These are phyloP conservation scores for Tetragonula clypearis DNA, from an alignment of 1,140 invertebrate species.

Conservation along the genomic window DNA sequence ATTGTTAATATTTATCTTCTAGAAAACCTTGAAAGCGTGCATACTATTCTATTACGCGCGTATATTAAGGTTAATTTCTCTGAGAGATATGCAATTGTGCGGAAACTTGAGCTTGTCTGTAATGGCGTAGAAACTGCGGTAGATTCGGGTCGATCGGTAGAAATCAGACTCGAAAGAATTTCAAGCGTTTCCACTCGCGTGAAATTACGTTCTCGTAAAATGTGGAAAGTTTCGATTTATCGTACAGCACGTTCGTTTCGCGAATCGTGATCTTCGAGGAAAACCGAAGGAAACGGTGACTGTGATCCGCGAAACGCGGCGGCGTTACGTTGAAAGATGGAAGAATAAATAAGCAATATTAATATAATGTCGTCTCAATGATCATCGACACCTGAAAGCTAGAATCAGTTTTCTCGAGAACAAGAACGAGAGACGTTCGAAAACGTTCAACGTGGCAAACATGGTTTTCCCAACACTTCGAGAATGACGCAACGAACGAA, in stretches of 20 bases:
- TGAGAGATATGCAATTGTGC: too few relatives aligned
- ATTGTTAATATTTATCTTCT: too few relatives aligned
- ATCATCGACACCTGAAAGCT: too few relatives aligned
- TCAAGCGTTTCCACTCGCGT: constrained; percentile 8
- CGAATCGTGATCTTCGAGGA: background rate
- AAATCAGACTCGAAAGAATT: background rate
- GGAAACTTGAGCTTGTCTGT: background rate
- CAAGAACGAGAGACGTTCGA: too few relatives aligned
- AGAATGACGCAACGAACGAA: background rate
- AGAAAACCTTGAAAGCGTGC: too few relatives aligned
- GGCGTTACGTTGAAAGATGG: too few relatives aligned
- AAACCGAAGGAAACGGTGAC: constrained; percentile 3
- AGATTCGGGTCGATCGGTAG: background rate
- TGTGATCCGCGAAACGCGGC: background rate
- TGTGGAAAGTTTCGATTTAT: constrained; percentile 32
- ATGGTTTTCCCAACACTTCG: background rate
- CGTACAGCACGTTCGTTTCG: background rate
- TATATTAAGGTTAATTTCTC: constrained; percentile 6
- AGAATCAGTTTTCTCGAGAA: too few relatives aligned
- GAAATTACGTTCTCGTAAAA: constrained; percentile 34
- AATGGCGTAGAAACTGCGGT: background rate
- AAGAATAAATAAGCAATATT: too few relatives aligned
- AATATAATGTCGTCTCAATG: too few relatives aligned
- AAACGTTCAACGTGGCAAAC: too few relatives aligned
- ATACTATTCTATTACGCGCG: background rate